Evolutionary conservation across 1,140 invertebrate species (phyloP).

Genomic region (Cardiocondyla obscurior): DNA sequence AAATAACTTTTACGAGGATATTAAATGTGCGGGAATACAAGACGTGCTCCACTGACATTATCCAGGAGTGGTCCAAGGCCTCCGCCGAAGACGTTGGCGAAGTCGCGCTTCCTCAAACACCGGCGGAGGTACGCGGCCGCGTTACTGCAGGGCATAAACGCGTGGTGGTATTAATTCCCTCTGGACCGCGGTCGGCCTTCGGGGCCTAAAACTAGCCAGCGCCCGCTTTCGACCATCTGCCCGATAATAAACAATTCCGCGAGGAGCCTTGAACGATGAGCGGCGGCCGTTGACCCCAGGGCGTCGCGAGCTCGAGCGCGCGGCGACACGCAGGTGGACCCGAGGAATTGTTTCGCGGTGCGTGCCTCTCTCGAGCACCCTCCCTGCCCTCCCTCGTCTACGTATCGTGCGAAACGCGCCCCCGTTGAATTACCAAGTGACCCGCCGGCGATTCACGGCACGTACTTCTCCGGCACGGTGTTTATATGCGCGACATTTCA

Average conservation of each 20-base stretch:
- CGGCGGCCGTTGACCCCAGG: conserved; percentile 25
- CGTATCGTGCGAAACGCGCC: conserved; percentile 3
- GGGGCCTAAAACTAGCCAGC: conserved; percentile 36
- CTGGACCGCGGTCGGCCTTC: conserved; percentile 34
- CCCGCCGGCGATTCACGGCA: conserved; percentile 14
- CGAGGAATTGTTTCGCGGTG: conserved; percentile 31
- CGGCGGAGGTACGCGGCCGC: neutral
- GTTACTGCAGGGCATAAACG: conserved; percentile 34
- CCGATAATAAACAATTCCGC: conserved; percentile 51
- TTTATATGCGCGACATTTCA: conserved; percentile 17
- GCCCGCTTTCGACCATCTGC: conserved; percentile 33
- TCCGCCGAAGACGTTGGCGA: neutral
- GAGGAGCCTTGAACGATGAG: conserved; percentile 23
- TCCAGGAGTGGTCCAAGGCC: conserved; percentile 15
- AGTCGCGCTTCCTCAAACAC: conserved; percentile 32
- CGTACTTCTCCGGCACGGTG: neutral
- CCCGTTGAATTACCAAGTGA: neutral
- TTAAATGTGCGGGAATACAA: neutral
- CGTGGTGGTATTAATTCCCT: conserved; percentile 33
- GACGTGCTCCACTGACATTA: conserved; percentile 22
- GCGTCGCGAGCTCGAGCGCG: conserved; percentile 7
- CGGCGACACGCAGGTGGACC: conserved; percentile 44
- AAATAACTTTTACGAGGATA: neutral
- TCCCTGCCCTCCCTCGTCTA: neutral
- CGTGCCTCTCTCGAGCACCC: neutral